Evolutionary conservation across 1,140 invertebrate genomes (phyloP), one percentile per base, ranked within the genome.

Genomic region (Cherax quadricarinatus): DNA sequence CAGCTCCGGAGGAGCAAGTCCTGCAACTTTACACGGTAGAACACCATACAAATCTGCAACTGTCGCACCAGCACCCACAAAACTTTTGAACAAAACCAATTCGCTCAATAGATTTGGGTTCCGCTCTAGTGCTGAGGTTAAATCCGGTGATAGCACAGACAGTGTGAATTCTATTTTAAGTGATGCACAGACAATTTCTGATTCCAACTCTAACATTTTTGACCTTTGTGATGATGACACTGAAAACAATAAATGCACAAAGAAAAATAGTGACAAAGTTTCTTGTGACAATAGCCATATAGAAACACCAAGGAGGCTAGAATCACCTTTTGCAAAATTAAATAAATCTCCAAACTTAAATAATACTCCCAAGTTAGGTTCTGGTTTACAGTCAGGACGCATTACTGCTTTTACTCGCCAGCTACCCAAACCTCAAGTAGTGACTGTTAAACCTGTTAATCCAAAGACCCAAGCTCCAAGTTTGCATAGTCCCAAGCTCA

Each of bases 81-180:
- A 75, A 53, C 79, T 70, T 41, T 41, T 86, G n/a, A 53, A 66
- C 21, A 83, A 88, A 48, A 62, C 83, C 57, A 57, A 73, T 48
- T 82, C 90, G 3, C 92, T 93, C 60, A 91, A 92, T 66, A 66
- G 93, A 16, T 94, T 94, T 66, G 93, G 93, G 18, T 94, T 94
- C 82, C 79, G 73, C 4, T 88, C 60, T 48, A 83, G 83, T 79
- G 49, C 85, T 24, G 57, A 85, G 73, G 79, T 93, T 16, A 90
- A 91, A 18, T 91, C 92, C 10, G 92, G 93, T 21, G 93, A 94
- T 79, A 94, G 93, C 49, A 94, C 93, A 14, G 93, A 94, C 81
- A 94, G 93, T 82, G 89, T 94, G 7, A 94, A 94, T 79, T 94
- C 93, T 62, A 93, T 94, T 53, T 89, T 94, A 0, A 94, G 93